Evolutionary conservation across 2,797 vertebrate species (phyloP).

Genomic region (Paramormyrops hopkinsi): DNA sequence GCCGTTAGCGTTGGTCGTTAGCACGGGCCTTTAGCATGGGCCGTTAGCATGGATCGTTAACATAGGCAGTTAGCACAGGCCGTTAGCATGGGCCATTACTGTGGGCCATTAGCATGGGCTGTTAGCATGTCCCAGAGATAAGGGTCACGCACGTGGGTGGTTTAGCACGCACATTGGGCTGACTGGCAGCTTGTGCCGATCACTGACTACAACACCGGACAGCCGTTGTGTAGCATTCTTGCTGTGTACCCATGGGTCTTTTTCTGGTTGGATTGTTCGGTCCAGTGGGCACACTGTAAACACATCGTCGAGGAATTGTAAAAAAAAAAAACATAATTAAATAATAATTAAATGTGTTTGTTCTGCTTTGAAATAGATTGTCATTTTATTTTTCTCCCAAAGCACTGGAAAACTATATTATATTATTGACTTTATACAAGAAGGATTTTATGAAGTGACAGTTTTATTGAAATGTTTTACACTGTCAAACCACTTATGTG

Average conservation of each 20-base stretch:
- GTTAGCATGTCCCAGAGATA: background rate
- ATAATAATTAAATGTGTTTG: slow-evolving; percentile 28
- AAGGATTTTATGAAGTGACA: slow-evolving; percentile 52
- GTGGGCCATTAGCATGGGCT: background rate
- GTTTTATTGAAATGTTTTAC: slow-evolving; percentile 59
- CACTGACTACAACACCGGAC: background rate
- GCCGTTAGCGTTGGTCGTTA: background rate
- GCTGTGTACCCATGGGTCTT: background rate
- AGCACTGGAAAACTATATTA: slow-evolving; percentile 66
- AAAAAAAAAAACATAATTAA: background rate
- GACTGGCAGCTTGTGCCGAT: background rate
- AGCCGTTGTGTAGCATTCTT: background rate
- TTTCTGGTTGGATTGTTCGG: slow-evolving; percentile 26
- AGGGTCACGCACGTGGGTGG: background rate
- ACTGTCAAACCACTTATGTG: slow-evolving; percentile 64
- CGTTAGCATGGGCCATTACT: background rate
- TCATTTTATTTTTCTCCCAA: slow-evolving; percentile 54
- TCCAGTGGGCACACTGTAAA: slow-evolving; percentile 48
- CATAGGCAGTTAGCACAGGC: background rate
- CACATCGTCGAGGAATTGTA: background rate
- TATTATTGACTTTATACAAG: slow-evolving; percentile 63
- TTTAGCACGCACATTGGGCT: background rate
- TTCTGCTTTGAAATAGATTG: slow-evolving; percentile 47
- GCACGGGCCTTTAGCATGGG: background rate
- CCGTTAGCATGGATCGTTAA: background rate